Percentiles rank a stretch among this genome's conserved stretches.
Conservation (phyloP, 2,113 vertebrate species). For the Scytalopus superciliaris region DNA sequence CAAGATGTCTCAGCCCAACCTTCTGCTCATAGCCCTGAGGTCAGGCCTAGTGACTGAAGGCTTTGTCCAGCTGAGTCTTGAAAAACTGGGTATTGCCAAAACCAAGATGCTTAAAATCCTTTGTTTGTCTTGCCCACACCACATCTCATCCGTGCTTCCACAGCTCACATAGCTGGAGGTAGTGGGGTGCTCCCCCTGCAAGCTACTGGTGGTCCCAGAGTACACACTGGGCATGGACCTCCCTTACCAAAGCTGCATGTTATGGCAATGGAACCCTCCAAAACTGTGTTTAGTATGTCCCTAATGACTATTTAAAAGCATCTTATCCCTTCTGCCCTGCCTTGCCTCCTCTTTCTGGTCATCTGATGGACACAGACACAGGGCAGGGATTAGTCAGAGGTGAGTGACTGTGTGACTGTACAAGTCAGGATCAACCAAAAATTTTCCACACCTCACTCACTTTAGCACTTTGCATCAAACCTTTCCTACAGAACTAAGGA, state of each 20-base stretch:
- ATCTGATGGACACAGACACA: neutral
- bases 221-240: neutral
- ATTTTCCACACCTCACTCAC: neutral
- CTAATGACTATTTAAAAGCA: neutral
- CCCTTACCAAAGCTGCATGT: neutral
- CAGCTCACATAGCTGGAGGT: neutral
- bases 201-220: no score
- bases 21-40: neutral
- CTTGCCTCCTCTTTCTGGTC: no score
- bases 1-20: neutral
- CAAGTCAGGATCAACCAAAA: neutral
- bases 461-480: neutral
- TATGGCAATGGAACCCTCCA: neutral
- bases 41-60: neutral
- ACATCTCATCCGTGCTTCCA: fast-evolving
- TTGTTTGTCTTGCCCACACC: no score
- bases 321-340: neutral
- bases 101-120: neutral
- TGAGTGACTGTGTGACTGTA: neutral
- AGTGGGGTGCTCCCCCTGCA: fast-evolving
- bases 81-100: neutral
- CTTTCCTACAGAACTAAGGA: neutral
- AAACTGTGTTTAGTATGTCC: neutral
- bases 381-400: neutral
- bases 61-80: neutral